phyloP scores from a whole-genome alignment of 2,113 vertebrate genomes.

The Crocuta crocuta region DNA sequence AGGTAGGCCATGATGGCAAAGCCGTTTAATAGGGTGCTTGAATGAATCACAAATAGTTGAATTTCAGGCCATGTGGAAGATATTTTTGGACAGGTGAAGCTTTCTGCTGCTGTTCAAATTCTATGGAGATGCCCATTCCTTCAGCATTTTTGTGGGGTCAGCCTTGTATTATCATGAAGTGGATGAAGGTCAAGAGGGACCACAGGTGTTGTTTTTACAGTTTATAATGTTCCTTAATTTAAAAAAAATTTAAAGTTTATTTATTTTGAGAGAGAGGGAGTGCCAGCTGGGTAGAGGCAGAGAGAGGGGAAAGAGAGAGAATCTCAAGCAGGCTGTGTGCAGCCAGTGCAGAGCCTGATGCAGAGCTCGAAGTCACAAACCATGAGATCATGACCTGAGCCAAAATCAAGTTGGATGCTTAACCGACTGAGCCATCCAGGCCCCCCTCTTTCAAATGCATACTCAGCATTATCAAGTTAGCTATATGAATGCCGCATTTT shows the following conservation, averaged over 20 bases:
- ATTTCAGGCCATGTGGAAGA: neutral
- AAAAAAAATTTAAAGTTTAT: no score
- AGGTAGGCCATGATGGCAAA: neutral
- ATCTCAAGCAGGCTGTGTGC: no score
- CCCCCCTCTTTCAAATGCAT: neutral
- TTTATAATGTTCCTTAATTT: neutral
- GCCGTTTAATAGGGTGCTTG: neutral
- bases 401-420: no score
- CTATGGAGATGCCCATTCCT: neutral
- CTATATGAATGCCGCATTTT: neutral
- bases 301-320: no score
- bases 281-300: no score
- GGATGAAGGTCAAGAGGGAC: neutral
- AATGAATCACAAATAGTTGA: neutral
- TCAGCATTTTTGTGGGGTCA: neutral
- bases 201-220: neutral
- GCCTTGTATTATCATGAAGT: neutral
- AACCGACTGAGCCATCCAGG: no score
- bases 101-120: neutral
- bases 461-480: neutral
- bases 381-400: no score
- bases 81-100: neutral
- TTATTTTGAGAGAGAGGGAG: no score
- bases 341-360: no score
- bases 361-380: no score